These are phyloP conservation scores for Numenius phaeopus DNA, from an alignment of 2,797 vertebrate genomes.

Conservation along the genomic window DNA sequence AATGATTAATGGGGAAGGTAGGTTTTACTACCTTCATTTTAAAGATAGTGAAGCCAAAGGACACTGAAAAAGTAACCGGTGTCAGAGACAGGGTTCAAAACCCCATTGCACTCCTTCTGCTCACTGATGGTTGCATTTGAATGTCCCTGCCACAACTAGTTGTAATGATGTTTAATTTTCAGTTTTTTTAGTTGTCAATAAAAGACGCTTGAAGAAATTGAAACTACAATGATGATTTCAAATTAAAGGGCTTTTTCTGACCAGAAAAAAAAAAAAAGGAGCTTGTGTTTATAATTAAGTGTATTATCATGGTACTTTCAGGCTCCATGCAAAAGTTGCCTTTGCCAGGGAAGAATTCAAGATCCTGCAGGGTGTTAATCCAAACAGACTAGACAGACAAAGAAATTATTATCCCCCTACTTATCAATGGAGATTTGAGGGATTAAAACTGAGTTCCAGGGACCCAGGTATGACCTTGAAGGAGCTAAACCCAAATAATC, in stretches of 20 bases:
- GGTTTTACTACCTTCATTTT: not conserved
- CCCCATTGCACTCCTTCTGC: accelerated
- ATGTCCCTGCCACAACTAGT: not conserved
- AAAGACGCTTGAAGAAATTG: not conserved
- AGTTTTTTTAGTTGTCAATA: not conserved
- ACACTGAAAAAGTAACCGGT: not conserved
- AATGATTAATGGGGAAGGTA: not conserved
- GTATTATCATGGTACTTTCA: not conserved
- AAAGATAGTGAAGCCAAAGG: not conserved
- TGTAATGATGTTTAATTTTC: not conserved
- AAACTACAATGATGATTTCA: not conserved
- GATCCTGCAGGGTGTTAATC: conserved; percentile 5
- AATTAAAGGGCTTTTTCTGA: not conserved
- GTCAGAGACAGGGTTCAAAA: not conserved
- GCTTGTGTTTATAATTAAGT: not conserved
- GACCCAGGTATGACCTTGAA: conserved; percentile 11
- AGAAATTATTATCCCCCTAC: conserved; percentile 23
- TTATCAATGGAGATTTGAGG: conserved; percentile 5
- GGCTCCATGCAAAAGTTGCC: not conserved
- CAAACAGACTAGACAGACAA: not conserved
- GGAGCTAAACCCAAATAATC: not conserved
- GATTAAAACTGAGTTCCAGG: not conserved
- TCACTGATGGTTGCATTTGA: not conserved
- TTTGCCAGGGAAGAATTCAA: not conserved
- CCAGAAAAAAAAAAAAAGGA: not conserved